Conservation (phyloP, 2,113 vertebrate genomes). For the Hippocampus abdominalis region DNA sequence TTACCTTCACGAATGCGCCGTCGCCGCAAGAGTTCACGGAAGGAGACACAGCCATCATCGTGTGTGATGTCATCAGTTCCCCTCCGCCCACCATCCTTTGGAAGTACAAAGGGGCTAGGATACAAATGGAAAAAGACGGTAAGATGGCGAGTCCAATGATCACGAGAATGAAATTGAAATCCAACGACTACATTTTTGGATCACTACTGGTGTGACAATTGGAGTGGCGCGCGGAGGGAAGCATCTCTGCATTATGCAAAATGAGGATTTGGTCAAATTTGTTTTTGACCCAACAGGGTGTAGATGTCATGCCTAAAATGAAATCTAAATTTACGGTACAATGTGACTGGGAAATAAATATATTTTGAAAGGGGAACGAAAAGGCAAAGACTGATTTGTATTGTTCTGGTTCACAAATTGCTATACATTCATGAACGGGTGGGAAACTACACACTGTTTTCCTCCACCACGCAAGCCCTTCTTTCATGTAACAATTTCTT, state of each 20-base stretch:
- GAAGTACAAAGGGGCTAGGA: constrained; percentile 87
- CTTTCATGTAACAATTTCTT: background rate
- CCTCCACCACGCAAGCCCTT: background rate
- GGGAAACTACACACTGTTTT: background rate
- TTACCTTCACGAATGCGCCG: constrained; percentile 91
- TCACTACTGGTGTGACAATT: background rate
- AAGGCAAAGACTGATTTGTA: background rate
- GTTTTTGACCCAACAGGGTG: background rate
- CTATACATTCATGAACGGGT: background rate
- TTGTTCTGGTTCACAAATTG: background rate
- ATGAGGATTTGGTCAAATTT: background rate
- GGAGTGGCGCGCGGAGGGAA: background rate
- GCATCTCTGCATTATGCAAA: background rate
- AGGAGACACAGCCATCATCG: constrained; percentile 85
- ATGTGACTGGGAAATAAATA: background rate
- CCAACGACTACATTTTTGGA: background rate
- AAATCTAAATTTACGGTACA: background rate
- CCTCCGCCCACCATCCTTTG: constrained; percentile 91
- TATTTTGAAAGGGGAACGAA: background rate
- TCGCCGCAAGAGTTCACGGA: constrained; percentile 94
- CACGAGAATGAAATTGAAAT: background rate
- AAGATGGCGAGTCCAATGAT: constrained; percentile 45
- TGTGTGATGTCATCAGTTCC: constrained; percentile 88
- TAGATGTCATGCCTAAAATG: background rate
- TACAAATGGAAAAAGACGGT: constrained; percentile 94